Conservation (phyloP, 2,113 vertebrate genomes). For the Oxygymnocypris stewartii region DNA sequence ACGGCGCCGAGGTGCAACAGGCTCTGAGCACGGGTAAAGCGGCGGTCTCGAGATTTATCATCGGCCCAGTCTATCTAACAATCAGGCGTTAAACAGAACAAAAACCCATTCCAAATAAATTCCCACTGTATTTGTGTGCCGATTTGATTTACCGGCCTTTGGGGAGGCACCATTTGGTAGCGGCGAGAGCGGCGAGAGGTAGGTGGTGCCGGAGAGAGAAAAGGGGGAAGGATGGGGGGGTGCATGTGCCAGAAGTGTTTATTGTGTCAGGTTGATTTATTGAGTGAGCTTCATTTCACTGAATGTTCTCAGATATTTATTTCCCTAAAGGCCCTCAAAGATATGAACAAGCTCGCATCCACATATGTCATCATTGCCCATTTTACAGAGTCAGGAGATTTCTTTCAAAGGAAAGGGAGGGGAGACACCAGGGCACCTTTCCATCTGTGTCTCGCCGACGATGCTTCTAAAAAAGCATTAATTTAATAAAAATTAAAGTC, state of each 20-base stretch:
- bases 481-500: constrained; percentile 52
- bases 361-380: constrained; percentile 99
- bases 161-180: constrained; percentile 99
- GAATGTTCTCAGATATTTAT: constrained; percentile 99
- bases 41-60: constrained; percentile 90
- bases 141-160: constrained; percentile 99
- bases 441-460: constrained; percentile 70
- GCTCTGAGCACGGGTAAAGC: constrained; percentile 65
- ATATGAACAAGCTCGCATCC: constrained; percentile 99
- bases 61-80: constrained; percentile 91
- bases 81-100: constrained; percentile 97
- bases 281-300: constrained; percentile 99
- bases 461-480: constrained; percentile 64
- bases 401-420: constrained; percentile 68
- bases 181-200: constrained; percentile 90
- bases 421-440: constrained; percentile 81
- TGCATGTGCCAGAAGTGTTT: constrained; percentile 99
- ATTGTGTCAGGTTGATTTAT: constrained; percentile 99
- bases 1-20: constrained; percentile 66
- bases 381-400: constrained; percentile 99
- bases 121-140: constrained; percentile 97
- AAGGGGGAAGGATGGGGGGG: constrained; percentile 72
- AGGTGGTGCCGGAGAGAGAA: constrained; percentile 89
- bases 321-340: constrained; percentile 99
- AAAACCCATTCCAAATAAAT: constrained; percentile 99